These are phyloP conservation scores for Oncorhynchus nerka DNA, from an alignment of 2,113 vertebrate species.

Conservation along the genomic window DNA sequence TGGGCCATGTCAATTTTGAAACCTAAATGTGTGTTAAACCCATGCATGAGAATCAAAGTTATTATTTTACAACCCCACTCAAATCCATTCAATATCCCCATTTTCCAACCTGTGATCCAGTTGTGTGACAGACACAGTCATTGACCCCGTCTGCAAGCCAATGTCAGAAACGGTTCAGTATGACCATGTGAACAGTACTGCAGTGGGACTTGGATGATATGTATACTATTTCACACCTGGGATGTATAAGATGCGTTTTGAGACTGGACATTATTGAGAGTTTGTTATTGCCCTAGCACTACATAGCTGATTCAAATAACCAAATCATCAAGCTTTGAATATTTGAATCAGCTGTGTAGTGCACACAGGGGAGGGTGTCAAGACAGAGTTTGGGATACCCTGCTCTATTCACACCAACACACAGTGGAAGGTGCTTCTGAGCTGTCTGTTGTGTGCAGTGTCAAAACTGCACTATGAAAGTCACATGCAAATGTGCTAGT, in stretches of 20 bases:
- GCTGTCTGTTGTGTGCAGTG: too few relatives aligned
- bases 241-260: constrained; percentile 86
- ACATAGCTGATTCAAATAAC: too few relatives aligned
- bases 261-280: constrained; percentile 80
- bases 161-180: neutral
- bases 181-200: neutral
- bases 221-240: constrained; percentile 43
- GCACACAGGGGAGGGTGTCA: too few relatives aligned
- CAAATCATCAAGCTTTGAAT: too few relatives aligned
- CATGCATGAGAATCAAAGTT: neutral
- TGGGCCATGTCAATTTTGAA: neutral
- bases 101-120: too few relatives aligned
- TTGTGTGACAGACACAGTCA: too few relatives aligned
- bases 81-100: too few relatives aligned
- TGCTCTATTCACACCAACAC: too few relatives aligned
- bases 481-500: neutral
- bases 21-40: neutral
- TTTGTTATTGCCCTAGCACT: constrained; percentile 10
- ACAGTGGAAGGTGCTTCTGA: too few relatives aligned
- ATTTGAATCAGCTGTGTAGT: too few relatives aligned
- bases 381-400: too few relatives aligned
- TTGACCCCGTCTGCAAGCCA: neutral
- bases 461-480: neutral
- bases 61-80: constrained; percentile 57
- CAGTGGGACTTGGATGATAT: neutral